A percentile compares a stretch with the other conserved stretches of the same genome.
Evolutionary conservation across 2,113 vertebrate species (phyloP).

Genomic region (Pollimyrus isidori): DNA sequence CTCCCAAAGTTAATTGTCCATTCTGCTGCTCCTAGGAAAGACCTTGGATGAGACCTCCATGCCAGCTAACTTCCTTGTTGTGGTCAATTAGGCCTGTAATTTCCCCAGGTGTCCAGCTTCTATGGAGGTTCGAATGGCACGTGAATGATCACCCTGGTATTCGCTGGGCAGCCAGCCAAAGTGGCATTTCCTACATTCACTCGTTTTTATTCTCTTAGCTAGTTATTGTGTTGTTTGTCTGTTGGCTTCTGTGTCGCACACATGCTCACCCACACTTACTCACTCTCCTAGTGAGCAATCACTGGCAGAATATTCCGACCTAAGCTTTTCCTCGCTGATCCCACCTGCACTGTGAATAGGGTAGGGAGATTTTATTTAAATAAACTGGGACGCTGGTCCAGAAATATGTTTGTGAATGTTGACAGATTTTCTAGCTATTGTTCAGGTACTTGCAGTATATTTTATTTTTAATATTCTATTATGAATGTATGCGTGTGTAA

Average conservation of each 20-base stretch:
- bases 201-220: conserved; percentile 28
- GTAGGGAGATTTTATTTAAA: neutral
- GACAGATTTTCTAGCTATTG: neutral
- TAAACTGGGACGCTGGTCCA: neutral
- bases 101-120: conserved; percentile 33
- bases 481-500: neutral
- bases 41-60: conserved; percentile 12
- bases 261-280: neutral
- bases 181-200: conserved; percentile 39
- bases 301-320: neutral
- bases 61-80: conserved; percentile 32
- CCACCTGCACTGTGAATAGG: neutral
- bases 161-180: neutral
- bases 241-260: neutral
- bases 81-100: conserved; percentile 52
- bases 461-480: neutral
- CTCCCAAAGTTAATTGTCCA: conserved; percentile 27
- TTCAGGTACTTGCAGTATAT: neutral
- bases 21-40: conserved; percentile 32
- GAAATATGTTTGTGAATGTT: neutral
- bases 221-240: neutral
- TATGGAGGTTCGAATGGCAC: neutral
- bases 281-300: neutral
- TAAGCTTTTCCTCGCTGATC: neutral
- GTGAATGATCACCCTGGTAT: conserved; percentile 16